Evolutionary conservation across 2,888 invertebrate genomes (phyloP), one percentile per base, ranked within the genome.

Genomic region (Peribatodes rhomboidaria): DNA sequence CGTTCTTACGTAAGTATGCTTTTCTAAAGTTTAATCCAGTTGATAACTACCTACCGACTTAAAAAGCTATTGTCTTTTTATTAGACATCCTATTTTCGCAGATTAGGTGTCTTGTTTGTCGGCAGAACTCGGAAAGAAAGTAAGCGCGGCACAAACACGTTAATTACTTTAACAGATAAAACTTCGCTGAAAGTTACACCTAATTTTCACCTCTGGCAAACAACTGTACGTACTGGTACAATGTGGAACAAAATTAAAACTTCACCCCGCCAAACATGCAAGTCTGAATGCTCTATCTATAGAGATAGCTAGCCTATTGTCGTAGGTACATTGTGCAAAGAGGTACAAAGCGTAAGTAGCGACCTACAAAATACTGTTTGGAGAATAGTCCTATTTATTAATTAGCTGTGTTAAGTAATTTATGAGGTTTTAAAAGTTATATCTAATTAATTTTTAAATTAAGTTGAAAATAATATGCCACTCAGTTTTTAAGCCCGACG

Each of bases 141-240:
- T 60, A 60, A 63, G 56, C 50, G 44, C 49, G 10, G 54, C 52
- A 52, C 54, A 67, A 63, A 67, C 63, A 61, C 60, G 67, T 60
- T 63, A 63, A 67, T 67, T 62, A 57, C 63, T 39, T 61, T 42
- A 53, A 54, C 55, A 63, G 63, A 67, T 67, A 67, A 67, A 67
- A 67, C 60, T 67, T 63, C 37, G 46, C 31, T 54, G 56, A 57
- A 67, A 67, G 63, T 67, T 60, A 67, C 67, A 63, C 63, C 53
- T 61, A 60, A 67, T 67, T 67, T 66, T 67, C 59, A 67, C 63
- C 60, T 63, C 63, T 33, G 49, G 49, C 60, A 63, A 63, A 63
- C 60, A 60, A 52, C 50, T n/a, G 39, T 27, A 33, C 20, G 49
- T 59, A 14, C 46, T 65, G 27, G 44, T 61, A 59, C 59, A 66